A percentile compares a stretch with the other conserved stretches of the same genome.
phyloP scores from a whole-genome alignment of 2,797 vertebrate genomes.

The Scolopax bukidnonensis region DNA sequence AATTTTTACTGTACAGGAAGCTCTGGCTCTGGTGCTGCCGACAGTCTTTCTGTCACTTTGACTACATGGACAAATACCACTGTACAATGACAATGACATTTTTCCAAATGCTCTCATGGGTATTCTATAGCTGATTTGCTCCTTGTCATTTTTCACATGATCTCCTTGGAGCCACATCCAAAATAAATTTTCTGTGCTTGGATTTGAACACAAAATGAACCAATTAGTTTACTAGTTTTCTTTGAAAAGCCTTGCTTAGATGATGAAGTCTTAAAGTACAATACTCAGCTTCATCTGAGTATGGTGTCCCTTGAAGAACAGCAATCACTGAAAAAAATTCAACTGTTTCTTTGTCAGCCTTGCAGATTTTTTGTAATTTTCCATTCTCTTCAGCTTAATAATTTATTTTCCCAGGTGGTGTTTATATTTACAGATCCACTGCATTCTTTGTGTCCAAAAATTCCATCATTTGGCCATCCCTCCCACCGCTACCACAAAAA shows the following conservation, averaged over 20 bases:
- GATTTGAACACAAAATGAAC: background rate
- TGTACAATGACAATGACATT: background rate
- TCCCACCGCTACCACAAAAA: background rate
- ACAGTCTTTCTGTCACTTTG: background rate
- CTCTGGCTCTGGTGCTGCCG: background rate
- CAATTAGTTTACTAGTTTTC: background rate
- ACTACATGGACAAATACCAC: background rate
- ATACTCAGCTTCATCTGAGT: background rate
- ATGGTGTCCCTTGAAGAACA: background rate
- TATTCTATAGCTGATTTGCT: background rate
- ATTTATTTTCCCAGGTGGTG: background rate
- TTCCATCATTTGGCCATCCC: background rate
- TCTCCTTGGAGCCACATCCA: background rate
- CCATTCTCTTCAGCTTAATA: background rate
- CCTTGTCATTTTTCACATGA: background rate
- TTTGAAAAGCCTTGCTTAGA: background rate
- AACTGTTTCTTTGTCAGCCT: background rate
- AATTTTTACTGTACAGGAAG: background rate
- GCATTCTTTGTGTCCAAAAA: background rate
- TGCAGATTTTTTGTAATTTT: background rate
- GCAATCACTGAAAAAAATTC: background rate
- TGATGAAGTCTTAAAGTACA: background rate
- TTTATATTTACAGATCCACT: background rate
- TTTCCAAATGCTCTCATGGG: background rate
- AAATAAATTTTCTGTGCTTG: background rate